Evolutionary conservation across 2,113 vertebrate genomes (phyloP).

Genomic region (Pseudorhombus dupliciocellatus): DNA sequence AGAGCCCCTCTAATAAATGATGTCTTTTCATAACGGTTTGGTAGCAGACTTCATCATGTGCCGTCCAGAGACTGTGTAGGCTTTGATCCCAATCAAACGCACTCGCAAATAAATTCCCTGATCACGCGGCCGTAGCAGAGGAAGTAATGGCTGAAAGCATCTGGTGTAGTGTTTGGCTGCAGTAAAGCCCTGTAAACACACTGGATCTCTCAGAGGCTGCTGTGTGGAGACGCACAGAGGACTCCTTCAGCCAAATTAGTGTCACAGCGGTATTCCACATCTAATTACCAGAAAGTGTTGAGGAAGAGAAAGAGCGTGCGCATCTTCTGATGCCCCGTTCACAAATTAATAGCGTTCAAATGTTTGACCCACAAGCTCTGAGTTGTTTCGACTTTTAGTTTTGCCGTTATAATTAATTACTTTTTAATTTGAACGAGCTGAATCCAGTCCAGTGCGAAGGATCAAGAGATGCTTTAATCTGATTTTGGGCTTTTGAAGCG

Average conservation of each 20-base stretch:
- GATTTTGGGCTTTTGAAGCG: constrained; percentile 43
- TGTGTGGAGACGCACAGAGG: constrained; percentile 11
- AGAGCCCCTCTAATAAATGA: not conserved
- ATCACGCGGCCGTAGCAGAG: not conserved
- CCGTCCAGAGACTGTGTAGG: not conserved
- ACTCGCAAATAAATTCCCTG: constrained; percentile 5
- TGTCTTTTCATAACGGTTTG: not conserved
- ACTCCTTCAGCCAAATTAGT: constrained; percentile 23
- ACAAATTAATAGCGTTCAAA: not conserved
- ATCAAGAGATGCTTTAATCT: constrained; percentile 11
- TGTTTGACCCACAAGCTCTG: not conserved
- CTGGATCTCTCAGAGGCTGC: constrained; percentile 7
- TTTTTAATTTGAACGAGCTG: constrained; percentile 10
- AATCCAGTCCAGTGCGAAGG: constrained; percentile 8
- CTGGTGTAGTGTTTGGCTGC: constrained; percentile 25
- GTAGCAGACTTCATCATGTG: not conserved
- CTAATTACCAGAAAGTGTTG: constrained; percentile 36
- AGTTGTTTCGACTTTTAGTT: not conserved
- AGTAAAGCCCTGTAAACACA: constrained; percentile 36
- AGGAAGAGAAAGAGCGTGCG: not conserved
- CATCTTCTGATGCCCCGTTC: not conserved
- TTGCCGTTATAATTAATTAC: constrained; percentile 4
- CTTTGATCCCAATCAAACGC: not conserved
- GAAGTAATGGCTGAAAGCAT: constrained; percentile 26
- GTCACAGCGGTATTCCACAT: constrained; percentile 27